Percentiles rank a stretch among this genome's conserved stretches.
These are phyloP conservation scores for Muscicapa striata DNA, from an alignment of 2,797 vertebrate genomes.

Conservation along the genomic window DNA sequence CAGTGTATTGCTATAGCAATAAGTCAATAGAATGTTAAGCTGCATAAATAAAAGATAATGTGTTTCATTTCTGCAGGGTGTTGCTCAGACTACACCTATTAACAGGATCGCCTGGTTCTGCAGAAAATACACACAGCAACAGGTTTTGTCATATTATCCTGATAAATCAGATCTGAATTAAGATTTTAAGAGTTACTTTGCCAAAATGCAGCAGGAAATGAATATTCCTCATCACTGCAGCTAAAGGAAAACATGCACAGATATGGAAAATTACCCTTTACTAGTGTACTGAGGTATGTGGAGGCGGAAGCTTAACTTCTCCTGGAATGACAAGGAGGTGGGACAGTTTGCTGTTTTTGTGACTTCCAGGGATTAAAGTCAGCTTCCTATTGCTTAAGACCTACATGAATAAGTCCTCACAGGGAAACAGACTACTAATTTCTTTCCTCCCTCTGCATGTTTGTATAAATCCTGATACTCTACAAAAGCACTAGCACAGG, in stretches of 20 bases:
- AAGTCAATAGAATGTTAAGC: conserved; percentile 21
- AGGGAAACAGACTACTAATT: not conserved
- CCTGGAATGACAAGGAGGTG: not conserved
- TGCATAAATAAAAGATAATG: conserved; percentile 37
- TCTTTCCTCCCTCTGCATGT: not conserved
- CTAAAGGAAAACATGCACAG: not conserved
- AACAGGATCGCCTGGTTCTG: not conserved
- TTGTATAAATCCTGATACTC: not conserved
- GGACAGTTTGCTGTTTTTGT: conserved; percentile 15
- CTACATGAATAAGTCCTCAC: not conserved
- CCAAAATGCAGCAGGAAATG: not conserved
- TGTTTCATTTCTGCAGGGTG: conserved; percentile 32
- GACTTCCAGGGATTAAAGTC: conserved; percentile 46
- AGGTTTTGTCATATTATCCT: not conserved
- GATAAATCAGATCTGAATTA: not conserved
- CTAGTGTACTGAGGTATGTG: not conserved
- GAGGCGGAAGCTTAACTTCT: conserved; percentile 19
- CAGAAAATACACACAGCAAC: conserved; percentile 35
- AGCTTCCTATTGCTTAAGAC: conserved; percentile 28
- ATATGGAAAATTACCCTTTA: conserved; percentile 3
- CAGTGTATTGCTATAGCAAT: not conserved
- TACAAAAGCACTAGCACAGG: fast-evolving
- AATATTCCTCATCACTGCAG: not conserved
- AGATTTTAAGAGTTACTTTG: not conserved
- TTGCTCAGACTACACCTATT: conserved; percentile 6